These are phyloP conservation scores for Dreissena rostriformis DNA, from an alignment of 1,140 invertebrate species.

Conservation along the genomic window DNA sequence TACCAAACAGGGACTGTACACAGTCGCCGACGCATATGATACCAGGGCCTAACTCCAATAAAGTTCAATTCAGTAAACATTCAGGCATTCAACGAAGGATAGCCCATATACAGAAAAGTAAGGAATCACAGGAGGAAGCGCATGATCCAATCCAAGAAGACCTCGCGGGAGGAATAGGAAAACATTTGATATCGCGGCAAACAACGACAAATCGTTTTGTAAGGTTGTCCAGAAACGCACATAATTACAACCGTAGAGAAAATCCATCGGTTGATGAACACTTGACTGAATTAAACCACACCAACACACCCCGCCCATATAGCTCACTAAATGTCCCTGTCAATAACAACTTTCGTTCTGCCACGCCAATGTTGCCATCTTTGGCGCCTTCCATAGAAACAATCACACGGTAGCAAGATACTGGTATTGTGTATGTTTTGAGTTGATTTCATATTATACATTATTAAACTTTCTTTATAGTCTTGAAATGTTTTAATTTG, in stretches of 20 bases:
- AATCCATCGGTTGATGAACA: conserved; percentile 5
- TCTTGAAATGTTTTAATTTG: no score
- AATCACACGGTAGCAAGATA: not conserved
- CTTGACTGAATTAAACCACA: conserved; percentile 15
- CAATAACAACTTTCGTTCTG: conserved; percentile 26
- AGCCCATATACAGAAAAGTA: not conserved
- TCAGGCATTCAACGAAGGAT: conserved; percentile 28
- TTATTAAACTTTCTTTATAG: no score
- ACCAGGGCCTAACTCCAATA: not conserved
- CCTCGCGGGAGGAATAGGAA: not conserved
- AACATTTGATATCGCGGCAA: conserved; percentile 25
- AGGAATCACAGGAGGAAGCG: not conserved
- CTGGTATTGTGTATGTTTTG: no score
- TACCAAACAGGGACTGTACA: not conserved
- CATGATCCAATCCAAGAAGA: conserved; percentile 35
- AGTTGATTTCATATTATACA: no score
- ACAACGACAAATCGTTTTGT: conserved; percentile 30
- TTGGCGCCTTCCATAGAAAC: conserved; percentile 8
- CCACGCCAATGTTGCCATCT: conserved; percentile 24
- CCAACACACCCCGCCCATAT: not conserved
- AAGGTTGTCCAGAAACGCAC: not conserved
- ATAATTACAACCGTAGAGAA: conserved; percentile 13
- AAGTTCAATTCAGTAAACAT: conserved; percentile 36
- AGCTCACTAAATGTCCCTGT: not conserved
- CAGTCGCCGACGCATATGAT: conserved; percentile 5